A percentile compares a stretch with the other conserved stretches of the same genome.
These are phyloP conservation scores for Sphyrna mokarran DNA, from an alignment of 2,113 vertebrate species.

Conservation along the genomic window DNA sequence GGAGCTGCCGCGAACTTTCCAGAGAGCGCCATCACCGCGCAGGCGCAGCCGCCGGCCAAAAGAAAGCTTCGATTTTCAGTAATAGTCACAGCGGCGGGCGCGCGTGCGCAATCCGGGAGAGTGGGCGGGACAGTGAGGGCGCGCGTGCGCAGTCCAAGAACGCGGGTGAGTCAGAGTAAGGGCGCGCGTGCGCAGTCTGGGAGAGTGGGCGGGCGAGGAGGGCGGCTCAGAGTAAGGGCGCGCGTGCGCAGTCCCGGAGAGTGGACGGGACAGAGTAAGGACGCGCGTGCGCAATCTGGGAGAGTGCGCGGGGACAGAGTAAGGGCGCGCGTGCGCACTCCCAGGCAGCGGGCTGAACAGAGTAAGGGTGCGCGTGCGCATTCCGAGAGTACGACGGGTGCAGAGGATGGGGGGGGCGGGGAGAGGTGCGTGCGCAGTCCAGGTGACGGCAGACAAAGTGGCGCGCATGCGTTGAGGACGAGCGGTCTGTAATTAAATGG, in stretches of 20 bases:
- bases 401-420: no score
- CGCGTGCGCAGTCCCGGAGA: background rate
- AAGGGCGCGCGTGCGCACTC: background rate
- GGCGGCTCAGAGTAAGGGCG: accelerated
- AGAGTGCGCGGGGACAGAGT: accelerated
- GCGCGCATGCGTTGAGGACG: background rate
- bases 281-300: background rate
- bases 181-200: background rate
- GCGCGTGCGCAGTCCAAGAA: no score
- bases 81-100: background rate
- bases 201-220: background rate
- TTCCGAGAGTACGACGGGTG: background rate
- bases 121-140: no score
- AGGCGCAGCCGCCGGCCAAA: background rate
- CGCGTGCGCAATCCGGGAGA: background rate
- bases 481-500: background rate
- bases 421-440: background rate
- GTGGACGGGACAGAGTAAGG: background rate
- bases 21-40: background rate
- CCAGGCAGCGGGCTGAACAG: no score
- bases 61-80: background rate
- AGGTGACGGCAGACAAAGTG: background rate
- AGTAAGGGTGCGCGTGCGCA: background rate
- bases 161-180: background rate
- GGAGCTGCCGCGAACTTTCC: background rate